A percentile compares a stretch with the other conserved stretches of the same genome.
These are phyloP conservation scores for Calyptomena viridis DNA, from an alignment of 2,113 vertebrate species.

Conservation along the genomic window DNA sequence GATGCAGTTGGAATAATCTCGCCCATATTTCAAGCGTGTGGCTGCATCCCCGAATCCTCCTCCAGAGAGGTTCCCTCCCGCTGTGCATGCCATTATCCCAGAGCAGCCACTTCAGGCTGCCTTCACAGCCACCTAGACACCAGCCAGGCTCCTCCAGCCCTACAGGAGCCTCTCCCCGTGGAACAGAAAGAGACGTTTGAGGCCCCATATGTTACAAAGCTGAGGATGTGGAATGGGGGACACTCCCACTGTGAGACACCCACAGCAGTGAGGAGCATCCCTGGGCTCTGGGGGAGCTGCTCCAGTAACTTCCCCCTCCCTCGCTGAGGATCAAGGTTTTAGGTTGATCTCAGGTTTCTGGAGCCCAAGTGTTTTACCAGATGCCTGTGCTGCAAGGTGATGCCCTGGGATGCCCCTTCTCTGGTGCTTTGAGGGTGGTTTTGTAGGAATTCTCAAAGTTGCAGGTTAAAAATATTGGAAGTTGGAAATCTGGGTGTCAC, in stretches of 20 bases:
- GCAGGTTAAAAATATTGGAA: neutral
- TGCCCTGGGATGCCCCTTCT: neutral
- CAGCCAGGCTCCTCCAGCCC: neutral
- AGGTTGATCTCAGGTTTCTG: neutral
- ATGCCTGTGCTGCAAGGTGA: too few species aligned
- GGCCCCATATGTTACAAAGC: accelerated
- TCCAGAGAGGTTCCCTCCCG: slow-evolving; percentile 23
- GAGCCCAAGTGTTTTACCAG: accelerated
- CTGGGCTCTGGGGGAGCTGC: neutral
- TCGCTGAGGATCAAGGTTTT: neutral
- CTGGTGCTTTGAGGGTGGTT: neutral
- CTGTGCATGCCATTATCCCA: neutral
- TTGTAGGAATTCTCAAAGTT: neutral
- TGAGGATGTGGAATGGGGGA: accelerated
- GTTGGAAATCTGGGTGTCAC: neutral
- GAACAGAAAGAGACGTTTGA: neutral
- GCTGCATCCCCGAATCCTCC: slow-evolving; percentile 28
- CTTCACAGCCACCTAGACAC: slow-evolving; percentile 14
- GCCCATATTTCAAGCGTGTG: slow-evolving; percentile 48
- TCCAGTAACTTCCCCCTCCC: neutral
- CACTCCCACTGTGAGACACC: accelerated
- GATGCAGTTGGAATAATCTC: slow-evolving; percentile 66
- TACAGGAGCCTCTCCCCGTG: neutral
- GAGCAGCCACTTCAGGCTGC: slow-evolving; percentile 2
- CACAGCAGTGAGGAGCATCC: accelerated